Evolutionary conservation across 53 echinoderm and acorn worm genomes (phyloP).

Genomic region (Echinometra lucunter): DNA sequence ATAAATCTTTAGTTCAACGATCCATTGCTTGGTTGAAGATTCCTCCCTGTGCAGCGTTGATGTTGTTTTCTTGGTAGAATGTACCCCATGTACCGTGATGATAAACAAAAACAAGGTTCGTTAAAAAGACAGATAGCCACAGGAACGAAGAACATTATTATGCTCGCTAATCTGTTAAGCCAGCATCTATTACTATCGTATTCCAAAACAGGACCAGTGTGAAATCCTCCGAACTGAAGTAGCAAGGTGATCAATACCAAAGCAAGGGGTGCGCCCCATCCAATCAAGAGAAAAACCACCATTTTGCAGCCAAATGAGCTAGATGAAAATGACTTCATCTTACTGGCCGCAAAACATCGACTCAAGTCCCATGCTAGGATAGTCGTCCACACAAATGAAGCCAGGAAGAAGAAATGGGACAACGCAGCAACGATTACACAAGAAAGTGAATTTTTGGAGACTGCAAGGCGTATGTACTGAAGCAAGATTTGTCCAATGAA

Average conservation of each 20-base stretch:
- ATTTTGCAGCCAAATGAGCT: slow-evolving; percentile 43
- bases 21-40: slow-evolving; percentile 9
- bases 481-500: slow-evolving; percentile 52
- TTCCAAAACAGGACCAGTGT: slow-evolving; percentile 62
- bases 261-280: slow-evolving; percentile 64
- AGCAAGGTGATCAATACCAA: slow-evolving; percentile 73
- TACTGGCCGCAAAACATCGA: slow-evolving; percentile 65
- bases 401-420: slow-evolving; percentile 82
- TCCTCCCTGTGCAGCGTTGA: not conserved
- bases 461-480: slow-evolving; percentile 40
- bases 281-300: slow-evolving; percentile 45
- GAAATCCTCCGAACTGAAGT: slow-evolving; percentile 74
- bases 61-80: slow-evolving; percentile 37
- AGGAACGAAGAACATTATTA: slow-evolving; percentile 74
- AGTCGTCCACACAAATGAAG: slow-evolving; percentile 80
- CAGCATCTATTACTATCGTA: slow-evolving; percentile 70
- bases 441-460: not conserved
- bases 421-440: slow-evolving; percentile 74
- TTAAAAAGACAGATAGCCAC: slow-evolving; percentile 61
- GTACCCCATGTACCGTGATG: slow-evolving; percentile 72
- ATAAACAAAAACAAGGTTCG: slow-evolving; percentile 68
- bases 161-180: slow-evolving; percentile 67
- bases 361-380: slow-evolving; percentile 81
- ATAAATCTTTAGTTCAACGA: slow-evolving; percentile 48
- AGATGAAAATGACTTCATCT: slow-evolving; percentile 18